Conservation (phyloP, 1,140 invertebrate genomes). For the Lucilia sericata region DNA sequence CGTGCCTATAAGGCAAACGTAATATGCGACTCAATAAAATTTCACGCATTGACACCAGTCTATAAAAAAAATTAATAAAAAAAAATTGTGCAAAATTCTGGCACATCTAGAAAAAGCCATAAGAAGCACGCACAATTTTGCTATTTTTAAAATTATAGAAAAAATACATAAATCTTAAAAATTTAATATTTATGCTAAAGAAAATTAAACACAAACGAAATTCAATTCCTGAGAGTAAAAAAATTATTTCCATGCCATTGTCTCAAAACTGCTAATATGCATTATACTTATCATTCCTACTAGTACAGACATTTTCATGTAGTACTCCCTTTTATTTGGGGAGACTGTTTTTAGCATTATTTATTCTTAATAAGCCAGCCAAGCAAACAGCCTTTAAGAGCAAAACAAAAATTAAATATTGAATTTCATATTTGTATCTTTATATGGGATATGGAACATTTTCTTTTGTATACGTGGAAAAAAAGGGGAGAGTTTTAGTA, state of each 20-base stretch:
- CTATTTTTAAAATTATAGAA: conserved; percentile 33
- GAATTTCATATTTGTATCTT: conserved; percentile 10
- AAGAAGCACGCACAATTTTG: conserved; percentile 32
- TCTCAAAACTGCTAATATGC: neutral
- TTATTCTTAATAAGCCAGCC: neutral
- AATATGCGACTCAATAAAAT: conserved; percentile 40
- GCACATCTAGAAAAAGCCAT: neutral
- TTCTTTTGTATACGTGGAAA: neutral
- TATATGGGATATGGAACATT: neutral
- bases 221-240: neutral
- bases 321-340: neutral
- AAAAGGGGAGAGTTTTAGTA: conserved; percentile 9
- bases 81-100: neutral
- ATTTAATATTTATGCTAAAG: neutral
- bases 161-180: neutral
- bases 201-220: neutral
- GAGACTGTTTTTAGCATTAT: too few species aligned
- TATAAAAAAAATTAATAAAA: neutral
- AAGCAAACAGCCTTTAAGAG: neutral
- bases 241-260: neutral
- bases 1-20: neutral
- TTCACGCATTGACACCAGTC: conserved; percentile 36
- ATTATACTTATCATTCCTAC: too few species aligned
- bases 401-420: conserved; percentile 32
- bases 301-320: too few species aligned